Conservation (phyloP, 2,797 vertebrate species). For the Geotrypetes seraphini region DNA sequence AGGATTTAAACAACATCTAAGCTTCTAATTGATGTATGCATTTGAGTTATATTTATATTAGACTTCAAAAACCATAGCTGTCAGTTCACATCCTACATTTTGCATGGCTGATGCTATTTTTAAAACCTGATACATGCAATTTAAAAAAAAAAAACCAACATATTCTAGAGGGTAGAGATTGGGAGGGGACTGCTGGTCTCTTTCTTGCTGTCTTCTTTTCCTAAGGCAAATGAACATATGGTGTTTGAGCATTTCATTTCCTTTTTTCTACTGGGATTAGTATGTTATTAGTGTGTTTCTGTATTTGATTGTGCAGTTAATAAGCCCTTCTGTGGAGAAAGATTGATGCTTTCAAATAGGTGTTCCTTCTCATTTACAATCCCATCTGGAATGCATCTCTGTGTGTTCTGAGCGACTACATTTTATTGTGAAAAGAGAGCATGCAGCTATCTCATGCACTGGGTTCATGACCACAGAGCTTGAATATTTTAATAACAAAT, state of each 20-base stretch:
- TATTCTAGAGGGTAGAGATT: too few relatives aligned
- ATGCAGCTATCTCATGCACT: slow-evolving; percentile 12
- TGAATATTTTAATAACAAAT: too few relatives aligned
- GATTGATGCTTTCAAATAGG: slow-evolving; percentile 29
- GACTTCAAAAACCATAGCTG: too few relatives aligned
- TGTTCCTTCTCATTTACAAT: slow-evolving; percentile 27
- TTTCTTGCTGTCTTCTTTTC: slow-evolving; percentile 10
- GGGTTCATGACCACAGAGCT: not conserved
- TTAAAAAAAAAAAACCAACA: too few relatives aligned
- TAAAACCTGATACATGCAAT: too few relatives aligned
- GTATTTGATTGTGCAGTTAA: slow-evolving; percentile 38
- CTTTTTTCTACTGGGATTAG: slow-evolving; percentile 29
- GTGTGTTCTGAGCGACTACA: slow-evolving; percentile 24
- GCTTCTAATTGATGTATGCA: too few relatives aligned
- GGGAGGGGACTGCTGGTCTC: too few relatives aligned
- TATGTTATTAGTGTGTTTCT: slow-evolving; percentile 36
- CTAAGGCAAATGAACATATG: slow-evolving; percentile 40
- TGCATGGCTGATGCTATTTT: too few relatives aligned
- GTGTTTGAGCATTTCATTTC: slow-evolving; percentile 19
- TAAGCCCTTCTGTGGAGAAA: slow-evolving; percentile 35
- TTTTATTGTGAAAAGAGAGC: slow-evolving; percentile 30
- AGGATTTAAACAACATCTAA: too few relatives aligned
- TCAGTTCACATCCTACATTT: too few relatives aligned
- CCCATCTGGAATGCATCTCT: slow-evolving; percentile 34
- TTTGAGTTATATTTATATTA: too few relatives aligned